phyloP scores from a whole-genome alignment of 2,113 vertebrate genomes.

The Reinhardtius hippoglossoides region DNA sequence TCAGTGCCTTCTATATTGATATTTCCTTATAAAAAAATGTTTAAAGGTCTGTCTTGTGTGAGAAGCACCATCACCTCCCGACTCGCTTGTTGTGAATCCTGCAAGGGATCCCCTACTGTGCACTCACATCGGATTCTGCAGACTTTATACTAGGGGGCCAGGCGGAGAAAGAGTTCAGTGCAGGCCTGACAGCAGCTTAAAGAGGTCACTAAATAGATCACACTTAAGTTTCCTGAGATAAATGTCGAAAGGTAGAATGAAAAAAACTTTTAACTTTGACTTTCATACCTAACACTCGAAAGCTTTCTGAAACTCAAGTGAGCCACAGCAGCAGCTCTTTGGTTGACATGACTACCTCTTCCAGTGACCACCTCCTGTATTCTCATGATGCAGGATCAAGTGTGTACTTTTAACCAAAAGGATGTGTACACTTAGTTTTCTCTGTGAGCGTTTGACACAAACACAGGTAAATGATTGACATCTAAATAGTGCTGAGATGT shows the following conservation, averaged over 20 bases:
- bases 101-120: too few species aligned
- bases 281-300: not conserved
- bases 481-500: not conserved
- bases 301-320: not conserved
- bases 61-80: too few species aligned
- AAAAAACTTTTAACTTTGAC: not conserved
- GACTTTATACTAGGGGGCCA: too few species aligned
- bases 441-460: not conserved
- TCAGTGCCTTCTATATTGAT: too few species aligned
- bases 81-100: too few species aligned
- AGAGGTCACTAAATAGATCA: not conserved
- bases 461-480: not conserved
- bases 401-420: not conserved
- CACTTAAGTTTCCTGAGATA: not conserved
- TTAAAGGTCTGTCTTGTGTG: too few species aligned
- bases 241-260: not conserved
- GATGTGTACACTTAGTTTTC: not conserved
- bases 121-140: too few species aligned
- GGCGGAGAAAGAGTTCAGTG: too few species aligned
- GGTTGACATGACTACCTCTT: not conserved
- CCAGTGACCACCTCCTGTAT: not conserved
- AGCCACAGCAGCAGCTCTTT: not conserved
- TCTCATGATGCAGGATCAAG: slow-evolving; percentile 3
- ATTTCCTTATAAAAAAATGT: too few species aligned
- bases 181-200: too few species aligned